A percentile compares a stretch with the other conserved stretches of the same genome.
phyloP scores from a whole-genome alignment of 1,140 invertebrate species.

The Drosophila dunni region DNA sequence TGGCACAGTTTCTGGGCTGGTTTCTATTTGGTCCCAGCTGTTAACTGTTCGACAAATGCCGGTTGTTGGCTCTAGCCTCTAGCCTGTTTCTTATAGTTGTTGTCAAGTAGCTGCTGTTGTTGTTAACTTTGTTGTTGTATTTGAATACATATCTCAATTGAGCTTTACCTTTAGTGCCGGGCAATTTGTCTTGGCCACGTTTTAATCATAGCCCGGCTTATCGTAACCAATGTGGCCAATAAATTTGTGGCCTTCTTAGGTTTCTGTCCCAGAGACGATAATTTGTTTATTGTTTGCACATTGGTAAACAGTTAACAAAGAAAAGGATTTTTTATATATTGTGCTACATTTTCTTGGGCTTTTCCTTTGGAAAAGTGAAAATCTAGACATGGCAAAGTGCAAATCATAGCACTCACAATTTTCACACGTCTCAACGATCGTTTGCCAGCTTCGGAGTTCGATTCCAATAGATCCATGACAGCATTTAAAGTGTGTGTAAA shows the following conservation, averaged over 20 bases:
- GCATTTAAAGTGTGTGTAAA: slow-evolving; percentile 51
- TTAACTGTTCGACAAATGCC: slow-evolving; percentile 20
- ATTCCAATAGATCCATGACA: slow-evolving; percentile 51
- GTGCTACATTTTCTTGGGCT: slow-evolving; percentile 9
- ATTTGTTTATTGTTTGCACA: slow-evolving; percentile 62
- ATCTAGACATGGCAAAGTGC: slow-evolving; percentile 49
- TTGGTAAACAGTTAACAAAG: slow-evolving; percentile 18
- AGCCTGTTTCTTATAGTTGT: background rate
- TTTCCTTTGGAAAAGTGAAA: slow-evolving; percentile 38
- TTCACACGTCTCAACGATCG: slow-evolving; percentile 63
- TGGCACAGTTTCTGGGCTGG: slow-evolving; percentile 47
- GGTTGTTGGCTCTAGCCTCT: slow-evolving; percentile 9
- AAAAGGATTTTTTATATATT: background rate
- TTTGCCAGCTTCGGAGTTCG: slow-evolving; percentile 12
- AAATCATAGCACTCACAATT: slow-evolving; percentile 63
- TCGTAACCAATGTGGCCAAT: slow-evolving; percentile 44
- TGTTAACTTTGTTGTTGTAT: slow-evolving; percentile 4
- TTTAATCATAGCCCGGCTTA: slow-evolving; percentile 44
- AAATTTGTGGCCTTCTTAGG: slow-evolving; percentile 42
- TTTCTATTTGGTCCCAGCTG: slow-evolving; percentile 44
- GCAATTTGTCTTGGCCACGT: slow-evolving; percentile 57
- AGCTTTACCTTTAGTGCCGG: slow-evolving; percentile 49
- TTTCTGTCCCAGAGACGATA: slow-evolving; percentile 26
- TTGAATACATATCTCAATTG: slow-evolving; percentile 28
- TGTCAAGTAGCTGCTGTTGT: background rate